These are phyloP conservation scores for Xylocampa areola DNA, from an alignment of 2,888 invertebrate species.

Conservation along the genomic window DNA sequence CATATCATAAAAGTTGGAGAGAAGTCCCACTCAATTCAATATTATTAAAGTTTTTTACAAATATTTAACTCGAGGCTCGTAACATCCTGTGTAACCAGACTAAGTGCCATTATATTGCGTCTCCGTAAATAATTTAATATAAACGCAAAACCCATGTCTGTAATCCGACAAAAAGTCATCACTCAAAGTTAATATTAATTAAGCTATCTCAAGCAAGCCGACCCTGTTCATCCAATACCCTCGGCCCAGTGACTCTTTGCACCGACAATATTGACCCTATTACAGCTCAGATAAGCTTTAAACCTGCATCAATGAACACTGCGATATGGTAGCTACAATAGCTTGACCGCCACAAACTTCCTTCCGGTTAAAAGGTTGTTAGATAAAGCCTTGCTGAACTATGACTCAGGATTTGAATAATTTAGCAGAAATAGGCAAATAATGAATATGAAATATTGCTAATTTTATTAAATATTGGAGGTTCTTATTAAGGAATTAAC, in stretches of 20 bases:
- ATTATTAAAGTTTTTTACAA: no score
- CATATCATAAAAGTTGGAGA: no score
- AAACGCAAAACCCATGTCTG: no score
- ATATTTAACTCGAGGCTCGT: no score
- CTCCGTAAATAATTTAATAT: no score
- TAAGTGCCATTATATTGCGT: no score
- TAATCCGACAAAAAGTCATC: no score
- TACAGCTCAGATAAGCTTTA: conserved; percentile 22
- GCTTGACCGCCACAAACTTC: conserved; percentile 5
- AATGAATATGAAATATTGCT: not conserved
- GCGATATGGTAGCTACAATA: conserved; percentile 4
- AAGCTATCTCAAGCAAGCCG: not conserved
- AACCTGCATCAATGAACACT: conserved; percentile 27
- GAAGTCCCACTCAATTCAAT: no score
- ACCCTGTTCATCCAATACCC: not conserved
- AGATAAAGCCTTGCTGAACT: not conserved
- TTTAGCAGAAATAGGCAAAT: not conserved
- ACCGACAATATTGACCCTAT: conserved; percentile 8
- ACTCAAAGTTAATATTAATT: no score
- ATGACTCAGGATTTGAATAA: not conserved
- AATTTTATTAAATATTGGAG: conserved; percentile 1
- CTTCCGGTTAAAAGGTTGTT: conserved; percentile 14
- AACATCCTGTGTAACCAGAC: no score
- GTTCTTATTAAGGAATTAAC: no score
- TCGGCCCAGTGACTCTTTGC: not conserved